Evolutionary conservation across 92 coral and sea anemone genomes (phyloP).

Genomic region (Epizoanthus stellaris): DNA sequence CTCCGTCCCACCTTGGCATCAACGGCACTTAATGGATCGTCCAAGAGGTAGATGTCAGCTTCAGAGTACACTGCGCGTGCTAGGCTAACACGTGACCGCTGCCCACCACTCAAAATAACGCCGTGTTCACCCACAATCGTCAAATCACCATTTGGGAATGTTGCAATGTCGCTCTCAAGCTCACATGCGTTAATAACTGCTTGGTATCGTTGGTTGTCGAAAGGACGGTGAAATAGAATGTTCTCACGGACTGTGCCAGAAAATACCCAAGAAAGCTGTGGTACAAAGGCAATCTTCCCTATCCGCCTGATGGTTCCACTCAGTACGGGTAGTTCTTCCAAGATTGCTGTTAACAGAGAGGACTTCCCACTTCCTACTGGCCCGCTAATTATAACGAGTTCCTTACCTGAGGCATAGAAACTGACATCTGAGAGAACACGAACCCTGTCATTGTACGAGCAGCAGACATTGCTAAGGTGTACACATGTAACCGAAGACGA

Average conservation of each 20-base stretch:
- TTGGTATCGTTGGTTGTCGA: slow-evolving; percentile 4
- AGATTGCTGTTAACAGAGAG: not conserved
- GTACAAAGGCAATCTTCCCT: slow-evolving; percentile 3
- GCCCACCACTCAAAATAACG: not conserved
- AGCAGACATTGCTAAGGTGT: not conserved
- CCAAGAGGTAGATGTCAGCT: not conserved
- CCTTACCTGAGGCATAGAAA: not conserved
- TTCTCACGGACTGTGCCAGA: not conserved
- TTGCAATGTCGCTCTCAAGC: slow-evolving; percentile 3
- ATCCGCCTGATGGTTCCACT: not conserved
- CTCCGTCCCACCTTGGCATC: slow-evolving; percentile 20
- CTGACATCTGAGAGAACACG: not conserved
- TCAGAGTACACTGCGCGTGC: slow-evolving; percentile 33
- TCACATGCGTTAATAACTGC: slow-evolving; percentile 3
- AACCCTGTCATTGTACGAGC: not conserved
- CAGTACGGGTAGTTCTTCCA: slow-evolving; percentile 6
- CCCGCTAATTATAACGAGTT: slow-evolving; percentile 10
- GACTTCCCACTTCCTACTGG: slow-evolving; percentile 20
- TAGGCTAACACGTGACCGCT: slow-evolving; percentile 8
- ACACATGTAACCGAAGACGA: not conserved
- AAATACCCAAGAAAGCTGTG: not conserved
- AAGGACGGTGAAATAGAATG: not conserved
- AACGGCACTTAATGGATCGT: slow-evolving; percentile 10
- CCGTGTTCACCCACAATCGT: slow-evolving; percentile 23
- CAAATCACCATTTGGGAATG: slow-evolving; percentile 14